Evolutionary conservation across 2,888 invertebrate species (phyloP).

Genomic region (Apotomis betuletana): DNA sequence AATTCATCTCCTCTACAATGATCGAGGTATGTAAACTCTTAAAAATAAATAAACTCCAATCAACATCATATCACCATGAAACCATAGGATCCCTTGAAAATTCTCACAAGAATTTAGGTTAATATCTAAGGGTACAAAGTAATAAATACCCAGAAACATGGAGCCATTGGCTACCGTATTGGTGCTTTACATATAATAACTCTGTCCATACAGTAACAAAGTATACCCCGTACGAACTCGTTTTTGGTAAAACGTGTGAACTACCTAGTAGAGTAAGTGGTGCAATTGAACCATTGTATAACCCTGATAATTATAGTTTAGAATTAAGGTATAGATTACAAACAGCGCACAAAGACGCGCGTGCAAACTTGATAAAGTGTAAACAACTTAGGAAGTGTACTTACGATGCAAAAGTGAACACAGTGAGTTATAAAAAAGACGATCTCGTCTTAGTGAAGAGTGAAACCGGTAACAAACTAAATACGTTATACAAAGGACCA

Average conservation of each 20-base stretch:
- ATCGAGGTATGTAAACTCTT: conserved; percentile 5
- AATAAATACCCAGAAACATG: conserved; percentile 6
- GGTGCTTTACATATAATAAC: conserved; percentile 18
- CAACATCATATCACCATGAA: conserved; percentile 13
- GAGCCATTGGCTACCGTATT: conserved; percentile 8
- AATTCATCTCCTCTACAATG: conserved; percentile 2
- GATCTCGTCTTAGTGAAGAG: conserved; percentile 4
- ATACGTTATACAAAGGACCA: neutral
- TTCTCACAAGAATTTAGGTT: neutral
- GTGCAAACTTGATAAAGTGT: neutral
- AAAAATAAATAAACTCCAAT: conserved; percentile 6
- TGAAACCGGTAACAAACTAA: conserved; percentile 5
- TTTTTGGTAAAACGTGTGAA: conserved; percentile 10
- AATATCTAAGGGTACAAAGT: conserved; percentile 1
- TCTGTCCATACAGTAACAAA: neutral
- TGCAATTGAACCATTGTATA: neutral
- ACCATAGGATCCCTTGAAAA: conserved; percentile 7
- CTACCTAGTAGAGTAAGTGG: neutral
- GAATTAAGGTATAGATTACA: neutral
- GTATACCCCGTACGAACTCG: conserved; percentile 5
- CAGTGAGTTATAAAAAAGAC: conserved; percentile 6
- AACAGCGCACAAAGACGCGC: neutral
- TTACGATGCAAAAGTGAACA: neutral
- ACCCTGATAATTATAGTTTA: neutral
- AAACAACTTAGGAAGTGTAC: neutral